Conservation (phyloP, 2,113 vertebrate species). For the Pithys albifrons region DNA sequence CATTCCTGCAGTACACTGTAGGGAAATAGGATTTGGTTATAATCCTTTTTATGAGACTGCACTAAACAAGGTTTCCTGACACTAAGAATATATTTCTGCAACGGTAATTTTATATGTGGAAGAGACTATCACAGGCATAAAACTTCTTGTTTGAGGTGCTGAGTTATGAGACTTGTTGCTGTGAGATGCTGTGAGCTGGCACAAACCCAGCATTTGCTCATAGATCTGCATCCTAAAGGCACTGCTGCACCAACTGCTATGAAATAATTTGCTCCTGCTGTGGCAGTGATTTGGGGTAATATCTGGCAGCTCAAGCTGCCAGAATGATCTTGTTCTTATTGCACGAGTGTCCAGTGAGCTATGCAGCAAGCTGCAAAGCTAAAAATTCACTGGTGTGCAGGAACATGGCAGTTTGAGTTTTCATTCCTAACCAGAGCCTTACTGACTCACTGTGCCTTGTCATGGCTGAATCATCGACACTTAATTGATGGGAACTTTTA, state of each 20-base stretch:
- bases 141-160: not conserved
- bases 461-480: not conserved
- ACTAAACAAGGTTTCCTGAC: not conserved
- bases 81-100: not conserved
- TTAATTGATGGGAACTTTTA: not conserved
- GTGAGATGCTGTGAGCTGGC: not conserved
- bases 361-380: not conserved
- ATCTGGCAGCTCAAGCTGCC: not conserved
- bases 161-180: not conserved
- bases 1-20: not conserved
- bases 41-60: not conserved
- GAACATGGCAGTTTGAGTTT: not conserved
- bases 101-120: not conserved
- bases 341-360: not conserved
- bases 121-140: not conserved
- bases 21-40: not conserved
- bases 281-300: not conserved
- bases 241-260: not conserved
- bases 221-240: not conserved
- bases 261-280: not conserved
- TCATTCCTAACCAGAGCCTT: not conserved
- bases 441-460: conserved; percentile 15
- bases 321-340: not conserved
- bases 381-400: not conserved
- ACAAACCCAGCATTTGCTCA: not conserved